A percentile compares a stretch with the other conserved stretches of the same genome.
Conservation (phyloP, 2,113 vertebrate genomes). For the Dasypus novemcinctus region DNA sequence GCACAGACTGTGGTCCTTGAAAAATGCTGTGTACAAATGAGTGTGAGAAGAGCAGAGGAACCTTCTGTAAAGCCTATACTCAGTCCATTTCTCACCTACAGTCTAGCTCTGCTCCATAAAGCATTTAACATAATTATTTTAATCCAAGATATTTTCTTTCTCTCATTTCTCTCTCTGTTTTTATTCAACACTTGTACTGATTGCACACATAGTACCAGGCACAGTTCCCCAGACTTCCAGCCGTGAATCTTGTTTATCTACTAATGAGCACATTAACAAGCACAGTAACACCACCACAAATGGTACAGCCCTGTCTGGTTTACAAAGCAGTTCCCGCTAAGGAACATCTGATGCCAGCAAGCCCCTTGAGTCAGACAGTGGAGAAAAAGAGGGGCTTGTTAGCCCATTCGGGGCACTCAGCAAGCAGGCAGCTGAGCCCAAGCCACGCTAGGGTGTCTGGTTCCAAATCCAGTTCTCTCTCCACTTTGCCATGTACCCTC, state of each 20-base stretch:
- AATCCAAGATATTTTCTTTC: background rate
- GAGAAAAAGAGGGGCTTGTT: background rate
- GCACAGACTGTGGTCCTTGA: background rate
- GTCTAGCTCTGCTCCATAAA: background rate
- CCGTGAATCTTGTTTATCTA: background rate
- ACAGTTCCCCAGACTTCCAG: background rate
- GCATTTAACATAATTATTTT: background rate
- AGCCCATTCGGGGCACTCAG: background rate
- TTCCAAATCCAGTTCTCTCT: background rate
- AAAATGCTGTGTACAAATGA: background rate
- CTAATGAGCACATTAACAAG: background rate
- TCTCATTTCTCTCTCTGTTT: background rate
- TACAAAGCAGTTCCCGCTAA: background rate
- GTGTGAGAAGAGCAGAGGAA: background rate
- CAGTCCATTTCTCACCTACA: background rate
- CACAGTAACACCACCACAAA: background rate
- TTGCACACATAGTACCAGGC: background rate
- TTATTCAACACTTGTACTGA: background rate
- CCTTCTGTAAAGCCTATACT: background rate
- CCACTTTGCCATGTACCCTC: accelerated
- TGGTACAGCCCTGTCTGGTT: background rate
- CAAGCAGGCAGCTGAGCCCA: background rate
- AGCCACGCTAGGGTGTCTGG: no score
- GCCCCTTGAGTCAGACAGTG: background rate
- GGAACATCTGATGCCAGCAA: background rate